Conservation (phyloP, 2,888 invertebrate genomes). For the Sminthurides aquaticus region DNA sequence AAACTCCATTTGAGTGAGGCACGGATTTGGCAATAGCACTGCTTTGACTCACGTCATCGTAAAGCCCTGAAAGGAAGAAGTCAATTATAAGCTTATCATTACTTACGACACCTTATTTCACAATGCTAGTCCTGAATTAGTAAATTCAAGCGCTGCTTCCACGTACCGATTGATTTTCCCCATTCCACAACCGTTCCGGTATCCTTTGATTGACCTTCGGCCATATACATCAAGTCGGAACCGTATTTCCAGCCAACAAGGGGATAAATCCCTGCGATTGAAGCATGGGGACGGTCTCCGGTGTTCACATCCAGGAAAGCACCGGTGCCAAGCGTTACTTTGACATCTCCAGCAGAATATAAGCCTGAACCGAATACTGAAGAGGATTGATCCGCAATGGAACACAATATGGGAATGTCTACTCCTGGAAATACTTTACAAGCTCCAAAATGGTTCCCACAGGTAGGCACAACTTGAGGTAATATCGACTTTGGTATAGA, state of each 20-base stretch:
- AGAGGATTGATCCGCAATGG: slow-evolving; percentile 71
- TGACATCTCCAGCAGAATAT: slow-evolving; percentile 67
- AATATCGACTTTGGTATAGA: slow-evolving; percentile 67
- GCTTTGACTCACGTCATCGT: slow-evolving; percentile 57
- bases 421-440: slow-evolving; percentile 44
- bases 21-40: slow-evolving; percentile 62
- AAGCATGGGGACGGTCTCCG: slow-evolving; percentile 66
- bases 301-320: slow-evolving; percentile 82
- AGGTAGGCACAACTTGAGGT: slow-evolving; percentile 72
- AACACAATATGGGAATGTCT: slow-evolving; percentile 38
- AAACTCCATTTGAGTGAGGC: slow-evolving; percentile 65
- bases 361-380: slow-evolving; percentile 82
- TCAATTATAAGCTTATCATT: neutral
- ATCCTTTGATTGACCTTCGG: slow-evolving; percentile 81
- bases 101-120: neutral
- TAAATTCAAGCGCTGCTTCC: too few species aligned
- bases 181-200: slow-evolving; percentile 81
- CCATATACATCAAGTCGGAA: slow-evolving; percentile 60
- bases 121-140: neutral
- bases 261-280: slow-evolving; percentile 70
- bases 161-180: slow-evolving; percentile 54
- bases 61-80: slow-evolving; percentile 53
- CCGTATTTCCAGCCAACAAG: slow-evolving; percentile 76
- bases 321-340: slow-evolving; percentile 86
- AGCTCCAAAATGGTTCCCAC: slow-evolving; percentile 63